Evolutionary conservation across 2,797 vertebrate genomes (phyloP).

Genomic region (Amphiprion clarkii): DNA sequence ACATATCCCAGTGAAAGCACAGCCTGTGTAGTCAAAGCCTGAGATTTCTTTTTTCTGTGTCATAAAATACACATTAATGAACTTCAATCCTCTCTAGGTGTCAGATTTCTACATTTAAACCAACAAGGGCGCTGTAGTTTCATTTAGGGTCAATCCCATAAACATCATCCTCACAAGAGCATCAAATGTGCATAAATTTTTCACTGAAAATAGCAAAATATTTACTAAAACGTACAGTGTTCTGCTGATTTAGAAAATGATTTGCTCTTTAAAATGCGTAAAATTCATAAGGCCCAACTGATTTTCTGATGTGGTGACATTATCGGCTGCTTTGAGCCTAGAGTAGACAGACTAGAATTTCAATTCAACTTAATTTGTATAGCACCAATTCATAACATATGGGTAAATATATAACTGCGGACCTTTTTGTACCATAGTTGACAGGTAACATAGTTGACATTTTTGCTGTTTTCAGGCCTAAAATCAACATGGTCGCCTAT

Average conservation of each 20-base stretch:
- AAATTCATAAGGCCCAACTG: too few species aligned
- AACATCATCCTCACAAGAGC: not conserved
- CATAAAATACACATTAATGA: constrained; percentile 19
- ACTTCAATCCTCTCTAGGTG: not conserved
- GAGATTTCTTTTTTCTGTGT: not conserved
- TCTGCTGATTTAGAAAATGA: not conserved
- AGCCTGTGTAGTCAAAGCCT: not conserved
- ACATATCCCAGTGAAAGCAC: not conserved
- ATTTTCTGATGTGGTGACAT: too few species aligned
- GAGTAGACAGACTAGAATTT: too few species aligned
- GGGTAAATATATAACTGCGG: too few species aligned
- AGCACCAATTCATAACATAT: too few species aligned
- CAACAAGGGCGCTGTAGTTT: not conserved
- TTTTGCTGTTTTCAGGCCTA: too few species aligned
- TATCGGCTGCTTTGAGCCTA: too few species aligned
- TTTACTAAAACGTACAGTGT: not conserved
- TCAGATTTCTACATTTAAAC: constrained; percentile 5
- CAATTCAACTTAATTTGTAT: too few species aligned
- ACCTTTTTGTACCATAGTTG: too few species aligned
- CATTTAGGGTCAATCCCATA: constrained; percentile 11
- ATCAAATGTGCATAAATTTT: constrained; percentile 10
- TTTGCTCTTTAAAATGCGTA: too few species aligned
- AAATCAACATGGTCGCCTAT: too few species aligned
- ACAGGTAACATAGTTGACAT: too few species aligned
- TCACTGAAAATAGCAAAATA: constrained; percentile 15